Conservation (phyloP, 2,797 vertebrate genomes). For the Malacoraja senta region DNA sequence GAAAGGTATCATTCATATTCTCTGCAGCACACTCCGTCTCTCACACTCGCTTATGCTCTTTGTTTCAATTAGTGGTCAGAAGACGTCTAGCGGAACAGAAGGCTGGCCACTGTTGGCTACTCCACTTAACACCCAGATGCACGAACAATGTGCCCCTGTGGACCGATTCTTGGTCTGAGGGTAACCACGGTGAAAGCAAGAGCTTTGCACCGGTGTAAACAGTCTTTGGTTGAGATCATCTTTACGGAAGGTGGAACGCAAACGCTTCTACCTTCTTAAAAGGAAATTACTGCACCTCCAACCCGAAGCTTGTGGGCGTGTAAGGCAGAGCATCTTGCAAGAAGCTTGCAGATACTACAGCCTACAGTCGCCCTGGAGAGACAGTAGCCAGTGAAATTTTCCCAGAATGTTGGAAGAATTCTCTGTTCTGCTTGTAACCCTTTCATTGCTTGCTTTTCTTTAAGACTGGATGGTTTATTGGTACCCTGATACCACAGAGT, state of each 20-base stretch:
- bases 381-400: not conserved
- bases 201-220: not conserved
- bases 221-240: not conserved
- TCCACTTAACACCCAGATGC: not conserved
- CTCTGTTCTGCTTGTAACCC: not conserved
- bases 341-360: not conserved
- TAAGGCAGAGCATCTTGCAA: not conserved
- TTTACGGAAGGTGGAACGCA: not conserved
- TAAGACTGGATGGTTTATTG: not conserved
- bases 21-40: not conserved
- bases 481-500: not conserved
- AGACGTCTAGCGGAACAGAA: not conserved
- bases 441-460: not conserved
- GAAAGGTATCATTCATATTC: slow-evolving; percentile 20
- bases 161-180: not conserved
- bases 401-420: not conserved
- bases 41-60: not conserved
- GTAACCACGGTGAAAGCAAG: not conserved
- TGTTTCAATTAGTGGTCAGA: slow-evolving; percentile 19
- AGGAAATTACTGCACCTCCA: not conserved
- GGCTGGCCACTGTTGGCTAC: too few relatives aligned
- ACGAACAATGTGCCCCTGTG: not conserved
- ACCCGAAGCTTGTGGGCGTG: not conserved
- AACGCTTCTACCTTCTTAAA: not conserved
- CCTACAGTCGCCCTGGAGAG: not conserved